phyloP scores from a whole-genome alignment of 2,113 vertebrate species.

The Mystacornis crossleyi region DNA sequence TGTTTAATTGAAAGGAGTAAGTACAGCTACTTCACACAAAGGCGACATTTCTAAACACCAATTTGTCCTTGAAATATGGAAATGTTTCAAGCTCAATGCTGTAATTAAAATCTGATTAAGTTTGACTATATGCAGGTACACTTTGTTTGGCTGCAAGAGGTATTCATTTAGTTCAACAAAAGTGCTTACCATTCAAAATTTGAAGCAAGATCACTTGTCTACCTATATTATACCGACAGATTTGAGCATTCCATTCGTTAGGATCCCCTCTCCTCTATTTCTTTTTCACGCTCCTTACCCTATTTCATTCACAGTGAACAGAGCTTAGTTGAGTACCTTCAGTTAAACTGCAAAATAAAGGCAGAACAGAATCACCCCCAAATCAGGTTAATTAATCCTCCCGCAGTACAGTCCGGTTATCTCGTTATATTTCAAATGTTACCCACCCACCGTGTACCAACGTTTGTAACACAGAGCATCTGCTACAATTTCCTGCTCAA shows the following conservation, averaged over 20 bases:
- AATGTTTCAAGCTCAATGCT: not conserved
- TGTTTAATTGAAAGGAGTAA: not conserved
- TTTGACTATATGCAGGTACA: not conserved
- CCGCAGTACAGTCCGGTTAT: not conserved
- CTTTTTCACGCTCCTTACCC: not conserved
- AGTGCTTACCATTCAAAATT: not conserved
- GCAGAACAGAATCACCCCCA: not conserved
- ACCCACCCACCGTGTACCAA: not conserved
- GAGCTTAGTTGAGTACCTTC: not conserved
- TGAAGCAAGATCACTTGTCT: not conserved
- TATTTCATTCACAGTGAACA: not conserved
- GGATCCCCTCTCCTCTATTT: not conserved
- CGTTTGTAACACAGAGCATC: not conserved
- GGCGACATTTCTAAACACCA: not conserved
- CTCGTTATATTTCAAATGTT: not conserved
- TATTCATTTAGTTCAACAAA: not conserved
- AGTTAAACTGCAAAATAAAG: not conserved
- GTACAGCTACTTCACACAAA: not conserved
- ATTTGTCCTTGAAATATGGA: not conserved
- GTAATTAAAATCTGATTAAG: constrained; percentile 1
- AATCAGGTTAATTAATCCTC: not conserved
- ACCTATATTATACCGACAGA: not conserved
- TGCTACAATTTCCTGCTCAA: not conserved
- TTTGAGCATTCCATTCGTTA: not conserved
- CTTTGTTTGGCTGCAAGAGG: not conserved